These are phyloP conservation scores for Actinostola sp. DNA, from an alignment of 92 coral and sea anemone genomes.

Conservation along the genomic window DNA sequence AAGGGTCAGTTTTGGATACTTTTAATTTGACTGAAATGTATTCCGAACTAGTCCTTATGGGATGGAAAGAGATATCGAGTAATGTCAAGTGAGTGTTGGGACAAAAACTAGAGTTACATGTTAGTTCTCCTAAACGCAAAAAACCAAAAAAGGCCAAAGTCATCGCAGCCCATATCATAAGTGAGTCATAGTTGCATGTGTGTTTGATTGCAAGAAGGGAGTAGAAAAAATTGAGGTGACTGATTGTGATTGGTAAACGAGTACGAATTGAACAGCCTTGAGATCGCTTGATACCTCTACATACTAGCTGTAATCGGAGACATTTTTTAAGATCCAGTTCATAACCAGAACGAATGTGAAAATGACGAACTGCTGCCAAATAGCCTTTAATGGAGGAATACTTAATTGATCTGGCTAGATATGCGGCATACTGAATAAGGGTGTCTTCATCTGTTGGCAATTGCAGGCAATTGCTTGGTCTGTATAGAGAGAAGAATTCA, in stretches of 20 bases:
- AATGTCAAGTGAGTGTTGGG: constrained; percentile 40
- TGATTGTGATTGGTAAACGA: constrained; percentile 50
- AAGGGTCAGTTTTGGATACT: constrained; percentile 51
- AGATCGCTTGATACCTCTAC: constrained; percentile 56
- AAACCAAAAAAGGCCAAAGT: constrained; percentile 63
- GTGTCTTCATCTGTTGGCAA: constrained; percentile 45
- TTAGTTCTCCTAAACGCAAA: constrained; percentile 53
- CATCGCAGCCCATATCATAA: constrained; percentile 64
- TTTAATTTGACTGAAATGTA: constrained; percentile 30
- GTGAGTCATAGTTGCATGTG: constrained; percentile 28
- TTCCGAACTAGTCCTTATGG: constrained; percentile 7
- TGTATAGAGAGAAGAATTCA: constrained; percentile 21
- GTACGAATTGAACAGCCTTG: constrained; percentile 48
- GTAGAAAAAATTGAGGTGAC: constrained; percentile 28
- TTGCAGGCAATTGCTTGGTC: neutral
- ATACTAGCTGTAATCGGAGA: constrained; percentile 43
- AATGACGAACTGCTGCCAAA: constrained; percentile 54
- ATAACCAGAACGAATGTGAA: constrained; percentile 48
- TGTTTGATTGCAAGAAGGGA: constrained; percentile 12
- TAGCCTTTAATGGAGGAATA: constrained; percentile 54
- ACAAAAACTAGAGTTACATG: constrained; percentile 42
- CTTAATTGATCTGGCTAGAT: constrained; percentile 45
- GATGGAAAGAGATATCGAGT: constrained; percentile 28
- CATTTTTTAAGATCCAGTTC: constrained; percentile 43
- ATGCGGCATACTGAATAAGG: constrained; percentile 42